These are phyloP conservation scores for Hemitrygon akajei DNA, from an alignment of 2,797 vertebrate species.

Conservation along the genomic window DNA sequence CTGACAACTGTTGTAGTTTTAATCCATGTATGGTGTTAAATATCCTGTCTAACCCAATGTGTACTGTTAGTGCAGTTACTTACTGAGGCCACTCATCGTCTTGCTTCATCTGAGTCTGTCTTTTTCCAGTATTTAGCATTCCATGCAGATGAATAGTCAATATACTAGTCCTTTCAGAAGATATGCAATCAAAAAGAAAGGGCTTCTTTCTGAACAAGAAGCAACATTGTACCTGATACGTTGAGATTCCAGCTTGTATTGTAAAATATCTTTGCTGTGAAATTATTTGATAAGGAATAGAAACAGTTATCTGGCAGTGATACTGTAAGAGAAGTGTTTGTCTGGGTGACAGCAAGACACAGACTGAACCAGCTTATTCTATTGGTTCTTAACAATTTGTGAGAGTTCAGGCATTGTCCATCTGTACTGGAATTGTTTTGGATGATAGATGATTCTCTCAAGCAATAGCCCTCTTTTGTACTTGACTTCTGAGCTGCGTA, in stretches of 20 bases:
- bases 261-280: neutral
- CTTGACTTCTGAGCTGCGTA: neutral
- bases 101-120: neutral
- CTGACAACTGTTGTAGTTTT: neutral
- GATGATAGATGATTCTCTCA: neutral
- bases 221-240: neutral
- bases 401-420: neutral
- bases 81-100: neutral
- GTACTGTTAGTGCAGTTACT: neutral
- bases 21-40: neutral
- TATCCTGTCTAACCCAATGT: neutral
- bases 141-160: neutral
- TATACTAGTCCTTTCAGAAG: neutral
- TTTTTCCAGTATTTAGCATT: neutral
- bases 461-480: neutral
- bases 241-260: neutral
- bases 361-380: no score
- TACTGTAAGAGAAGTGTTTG: no score
- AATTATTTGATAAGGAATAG: neutral
- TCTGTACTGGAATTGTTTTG: neutral
- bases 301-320: no score
- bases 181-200: neutral
- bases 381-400: neutral
- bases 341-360: no score
- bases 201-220: no score